Conservation (phyloP, 2,797 vertebrate species). For the Falco berigora region DNA sequence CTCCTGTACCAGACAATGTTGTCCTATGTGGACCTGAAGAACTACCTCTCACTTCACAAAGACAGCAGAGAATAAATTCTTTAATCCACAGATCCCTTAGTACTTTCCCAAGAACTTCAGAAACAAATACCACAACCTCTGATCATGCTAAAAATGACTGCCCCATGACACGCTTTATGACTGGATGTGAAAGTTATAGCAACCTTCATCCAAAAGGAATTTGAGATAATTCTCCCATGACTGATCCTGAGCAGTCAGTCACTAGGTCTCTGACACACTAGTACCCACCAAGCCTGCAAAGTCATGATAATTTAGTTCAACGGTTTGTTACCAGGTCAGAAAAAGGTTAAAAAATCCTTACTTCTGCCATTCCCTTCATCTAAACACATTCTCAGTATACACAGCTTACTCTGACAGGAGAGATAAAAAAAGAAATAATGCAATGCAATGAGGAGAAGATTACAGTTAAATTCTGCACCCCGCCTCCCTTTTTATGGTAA, state of each 20-base stretch:
- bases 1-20: background rate
- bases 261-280: background rate
- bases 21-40: background rate
- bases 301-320: background rate
- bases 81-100: background rate
- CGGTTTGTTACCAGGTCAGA: background rate
- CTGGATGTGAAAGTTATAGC: background rate
- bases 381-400: background rate
- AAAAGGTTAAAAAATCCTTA: background rate
- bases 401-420: background rate
- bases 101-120: background rate
- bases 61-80: background rate
- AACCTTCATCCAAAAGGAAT: background rate
- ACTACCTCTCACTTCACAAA: background rate
- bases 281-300: background rate
- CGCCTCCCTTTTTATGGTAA: background rate
- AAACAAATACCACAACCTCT: background rate
- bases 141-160: background rate
- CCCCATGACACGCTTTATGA: background rate
- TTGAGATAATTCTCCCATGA: background rate
- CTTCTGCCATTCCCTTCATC: background rate
- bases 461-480: background rate
- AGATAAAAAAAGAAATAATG: background rate
- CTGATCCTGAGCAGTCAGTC: background rate
- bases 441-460: background rate